Conservation (phyloP, 2,113 vertebrate genomes). For the Catagonus wagneri region DNA sequence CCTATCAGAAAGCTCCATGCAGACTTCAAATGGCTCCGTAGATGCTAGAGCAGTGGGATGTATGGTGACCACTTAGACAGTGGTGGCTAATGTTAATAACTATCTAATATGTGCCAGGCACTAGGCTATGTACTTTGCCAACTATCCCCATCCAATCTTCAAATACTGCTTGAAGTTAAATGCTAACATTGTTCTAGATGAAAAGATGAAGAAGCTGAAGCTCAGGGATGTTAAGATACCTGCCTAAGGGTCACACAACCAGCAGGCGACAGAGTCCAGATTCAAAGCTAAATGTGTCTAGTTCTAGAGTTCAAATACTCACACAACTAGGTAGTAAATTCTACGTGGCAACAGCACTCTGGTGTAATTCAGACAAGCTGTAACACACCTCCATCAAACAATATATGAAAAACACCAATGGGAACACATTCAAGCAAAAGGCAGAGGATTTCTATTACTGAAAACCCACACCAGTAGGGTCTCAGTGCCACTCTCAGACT, state of each 20-base stretch:
- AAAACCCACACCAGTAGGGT: background rate
- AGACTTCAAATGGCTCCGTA: background rate
- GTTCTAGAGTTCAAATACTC: background rate
- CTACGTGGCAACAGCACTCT: background rate
- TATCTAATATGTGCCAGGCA: background rate
- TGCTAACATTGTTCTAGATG: background rate
- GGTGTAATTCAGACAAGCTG: background rate
- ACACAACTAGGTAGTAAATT: background rate
- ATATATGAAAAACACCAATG: background rate
- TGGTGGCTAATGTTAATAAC: background rate
- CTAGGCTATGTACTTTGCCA: background rate
- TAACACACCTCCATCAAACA: background rate
- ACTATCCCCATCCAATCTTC: background rate
- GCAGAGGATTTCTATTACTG: background rate
- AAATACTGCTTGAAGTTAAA: background rate
- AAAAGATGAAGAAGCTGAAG: background rate
- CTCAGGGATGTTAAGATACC: background rate
- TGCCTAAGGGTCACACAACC: background rate
- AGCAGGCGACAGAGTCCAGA: background rate
- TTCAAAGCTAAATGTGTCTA: conserved; percentile 5
- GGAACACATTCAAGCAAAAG: background rate
- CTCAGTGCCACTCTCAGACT: background rate
- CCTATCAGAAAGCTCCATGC: background rate
- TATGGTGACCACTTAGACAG: background rate
- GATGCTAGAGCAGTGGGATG: too few species aligned